phyloP scores from a whole-genome alignment of 2,888 invertebrate genomes.

The Watsonalla binaria region DNA sequence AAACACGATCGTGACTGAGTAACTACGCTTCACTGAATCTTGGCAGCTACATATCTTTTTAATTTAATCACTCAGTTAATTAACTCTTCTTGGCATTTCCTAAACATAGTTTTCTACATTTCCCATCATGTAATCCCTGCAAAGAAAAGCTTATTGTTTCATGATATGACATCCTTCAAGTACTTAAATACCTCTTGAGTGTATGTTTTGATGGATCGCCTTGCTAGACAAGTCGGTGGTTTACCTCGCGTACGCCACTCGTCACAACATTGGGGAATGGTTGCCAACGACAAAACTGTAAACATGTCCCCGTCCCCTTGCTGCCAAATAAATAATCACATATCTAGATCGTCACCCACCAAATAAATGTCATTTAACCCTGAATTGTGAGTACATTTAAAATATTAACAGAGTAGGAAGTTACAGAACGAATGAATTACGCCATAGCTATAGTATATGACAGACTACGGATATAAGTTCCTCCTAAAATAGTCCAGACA shows the following conservation, averaged over 20 bases:
- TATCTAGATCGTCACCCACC: slow-evolving; percentile 20
- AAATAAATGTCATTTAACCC: slow-evolving; percentile 1
- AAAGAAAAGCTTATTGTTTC: too few species aligned
- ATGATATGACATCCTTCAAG: too few species aligned
- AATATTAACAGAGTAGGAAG: background rate
- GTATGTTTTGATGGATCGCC: slow-evolving; percentile 26
- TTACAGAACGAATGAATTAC: background rate
- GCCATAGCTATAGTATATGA: too few species aligned
- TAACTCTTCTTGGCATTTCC: too few species aligned
- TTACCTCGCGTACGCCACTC: slow-evolving; percentile 23
- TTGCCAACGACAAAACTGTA: slow-evolving; percentile 52
- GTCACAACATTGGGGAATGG: slow-evolving; percentile 23
- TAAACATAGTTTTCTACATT: too few species aligned
- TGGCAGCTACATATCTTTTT: background rate
- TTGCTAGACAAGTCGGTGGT: slow-evolving; percentile 25
- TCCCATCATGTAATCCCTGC: too few species aligned
- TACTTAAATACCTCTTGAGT: too few species aligned
- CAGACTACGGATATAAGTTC: too few species aligned
- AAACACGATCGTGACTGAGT: slow-evolving; percentile 4
- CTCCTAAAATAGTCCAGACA: too few species aligned
- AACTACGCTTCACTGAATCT: slow-evolving; percentile 6
- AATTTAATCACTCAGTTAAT: background rate
- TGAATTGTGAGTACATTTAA: background rate
- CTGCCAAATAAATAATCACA: slow-evolving; percentile 43
- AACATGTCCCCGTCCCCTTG: slow-evolving; percentile 42